Conservation (phyloP, 2,113 vertebrate species). For the Hiodon alosoides region DNA sequence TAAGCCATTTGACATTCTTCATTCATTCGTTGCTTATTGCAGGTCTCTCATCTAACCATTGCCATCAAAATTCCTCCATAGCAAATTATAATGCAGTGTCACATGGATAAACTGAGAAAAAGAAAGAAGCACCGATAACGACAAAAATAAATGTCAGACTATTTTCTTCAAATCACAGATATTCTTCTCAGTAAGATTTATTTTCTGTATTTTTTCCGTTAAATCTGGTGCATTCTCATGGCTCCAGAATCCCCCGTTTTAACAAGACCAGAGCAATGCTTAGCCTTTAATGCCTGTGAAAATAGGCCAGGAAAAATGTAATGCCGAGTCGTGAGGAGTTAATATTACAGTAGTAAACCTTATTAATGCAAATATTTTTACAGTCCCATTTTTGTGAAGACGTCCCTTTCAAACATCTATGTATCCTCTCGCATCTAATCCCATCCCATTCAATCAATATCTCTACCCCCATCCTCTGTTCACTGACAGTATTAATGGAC, state of each 20-base stretch:
- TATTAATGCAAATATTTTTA: slow-evolving; percentile 10
- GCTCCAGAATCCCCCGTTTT: slow-evolving; percentile 27
- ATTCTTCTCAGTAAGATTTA: slow-evolving; percentile 29
- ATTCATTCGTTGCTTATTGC: slow-evolving; percentile 34
- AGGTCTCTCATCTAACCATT: slow-evolving; percentile 28
- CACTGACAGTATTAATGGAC: slow-evolving; percentile 52
- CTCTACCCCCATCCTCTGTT: slow-evolving; percentile 62
- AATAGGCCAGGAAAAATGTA: slow-evolving; percentile 16
- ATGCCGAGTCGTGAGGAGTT: background rate
- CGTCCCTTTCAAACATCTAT: slow-evolving; percentile 35
- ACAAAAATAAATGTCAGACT: background rate
- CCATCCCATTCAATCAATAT: slow-evolving; percentile 44
- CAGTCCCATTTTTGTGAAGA: slow-evolving; percentile 23
- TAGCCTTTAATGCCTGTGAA: slow-evolving; percentile 2
- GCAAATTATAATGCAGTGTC: slow-evolving; percentile 28
- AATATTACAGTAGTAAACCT: slow-evolving; percentile 10
- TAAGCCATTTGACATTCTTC: slow-evolving; percentile 29
- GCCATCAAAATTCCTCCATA: slow-evolving; percentile 41
- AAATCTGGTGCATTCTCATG: slow-evolving; percentile 31
- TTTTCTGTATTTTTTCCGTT: slow-evolving; percentile 29
- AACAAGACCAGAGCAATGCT: slow-evolving; percentile 24
- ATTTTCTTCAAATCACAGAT: slow-evolving; percentile 4
- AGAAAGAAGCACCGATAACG: background rate
- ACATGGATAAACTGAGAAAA: background rate
- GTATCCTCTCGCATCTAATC: slow-evolving; percentile 29